phyloP scores from a whole-genome alignment of 1,140 invertebrate genomes.

The Pogonomyrmex californicus region DNA sequence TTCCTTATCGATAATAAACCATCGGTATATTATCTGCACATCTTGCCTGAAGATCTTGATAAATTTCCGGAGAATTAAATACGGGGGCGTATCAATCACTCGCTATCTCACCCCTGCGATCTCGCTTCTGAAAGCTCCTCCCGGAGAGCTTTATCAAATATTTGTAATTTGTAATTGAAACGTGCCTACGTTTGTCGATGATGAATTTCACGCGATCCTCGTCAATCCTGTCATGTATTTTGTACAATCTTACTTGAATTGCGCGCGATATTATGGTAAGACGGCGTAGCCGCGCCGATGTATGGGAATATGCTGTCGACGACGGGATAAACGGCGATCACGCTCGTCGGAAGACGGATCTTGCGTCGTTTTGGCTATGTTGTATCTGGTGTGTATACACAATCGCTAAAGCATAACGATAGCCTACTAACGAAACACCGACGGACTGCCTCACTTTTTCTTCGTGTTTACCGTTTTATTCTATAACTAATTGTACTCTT shows the following conservation, averaged over 20 bases:
- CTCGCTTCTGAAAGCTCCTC: background rate
- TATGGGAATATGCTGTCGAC: constrained; percentile 1
- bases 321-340: constrained; percentile 17
- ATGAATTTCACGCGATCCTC: constrained; percentile 19
- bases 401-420: background rate
- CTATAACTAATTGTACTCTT: background rate
- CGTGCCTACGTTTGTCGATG: constrained; percentile 41
- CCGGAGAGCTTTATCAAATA: constrained; percentile 18
- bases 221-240: background rate
- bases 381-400: constrained; percentile 14
- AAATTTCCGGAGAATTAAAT: background rate
- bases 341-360: constrained; percentile 6
- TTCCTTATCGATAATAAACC: no score
- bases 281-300: constrained; percentile 5
- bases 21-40: background rate
- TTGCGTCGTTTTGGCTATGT: constrained; percentile 42
- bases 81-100: background rate
- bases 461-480: background rate
- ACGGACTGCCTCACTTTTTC: background rate
- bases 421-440: background rate
- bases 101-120: background rate
- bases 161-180: constrained; percentile 49
- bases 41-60: background rate
- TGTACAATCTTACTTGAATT: background rate
- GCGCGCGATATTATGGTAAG: background rate